Base-by-base conservation (phyloP, 2,113 vertebrate genomes). In the Pavo muticus region DNA sequence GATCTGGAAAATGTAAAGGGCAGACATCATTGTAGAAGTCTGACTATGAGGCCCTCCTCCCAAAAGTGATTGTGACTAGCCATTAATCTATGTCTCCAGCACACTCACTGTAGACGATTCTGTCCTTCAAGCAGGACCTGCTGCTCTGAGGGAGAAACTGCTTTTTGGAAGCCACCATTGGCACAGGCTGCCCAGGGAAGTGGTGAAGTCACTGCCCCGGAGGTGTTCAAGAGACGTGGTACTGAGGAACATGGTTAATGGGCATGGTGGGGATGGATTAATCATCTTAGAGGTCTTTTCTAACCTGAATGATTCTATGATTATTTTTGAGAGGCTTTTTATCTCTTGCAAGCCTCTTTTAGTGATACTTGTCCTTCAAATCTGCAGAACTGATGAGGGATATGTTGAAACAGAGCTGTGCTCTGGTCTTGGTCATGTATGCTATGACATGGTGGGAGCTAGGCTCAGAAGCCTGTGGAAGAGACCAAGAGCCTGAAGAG, bases 401-500 rank as follows among this genome's bases (percentile, higher is more conserved):
- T 6, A 47, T 45, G 80, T 10, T 32, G 15, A 7, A 73, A 63
- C 10, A 52, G 6, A 39, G 69, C 45, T 8, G 5, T 10, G 39
- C 47, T 72, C 52, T 13, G 32, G 25, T n/a, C 50, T 52, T 5
- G 30, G 76, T 40, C 81, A 11, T 44, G n/a, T 24, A 11, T 63
- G 65, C 27, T 78, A 73, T 50, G 1, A 0, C 0, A 32, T 4
- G 52, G 65, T 73, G 18, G n/a, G 0, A 0, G 9, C n/a, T 19
- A 29, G 47, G 45, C 27, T 23, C 7, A 0, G 35, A 17, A 21
- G 56, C 15, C 30, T 54, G 0, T 0, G 11, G 10, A 0, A 0
- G 7, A 59, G 24, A 29, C 32, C 10, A 10, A 0, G 10, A 32
- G 35, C 24, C 52, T 21, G 44, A 57, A 69, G 57, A 89, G 74